phyloP scores from a whole-genome alignment of 2,888 invertebrate genomes.

The Oeneis ivallda region DNA sequence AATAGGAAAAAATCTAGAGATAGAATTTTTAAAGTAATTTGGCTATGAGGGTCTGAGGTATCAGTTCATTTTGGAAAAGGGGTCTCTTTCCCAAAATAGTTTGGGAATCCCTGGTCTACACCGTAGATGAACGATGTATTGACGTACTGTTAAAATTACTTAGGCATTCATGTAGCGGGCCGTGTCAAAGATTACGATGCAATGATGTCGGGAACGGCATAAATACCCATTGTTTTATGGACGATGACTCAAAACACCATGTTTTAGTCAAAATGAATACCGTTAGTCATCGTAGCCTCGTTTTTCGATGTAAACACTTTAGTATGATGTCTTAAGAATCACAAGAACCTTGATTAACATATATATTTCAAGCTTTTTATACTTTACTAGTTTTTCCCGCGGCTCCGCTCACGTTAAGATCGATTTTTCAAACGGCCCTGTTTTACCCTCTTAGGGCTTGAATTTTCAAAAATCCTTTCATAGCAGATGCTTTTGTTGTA shows the following conservation, averaged over 20 bases:
- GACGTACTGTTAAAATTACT: constrained; percentile 8
- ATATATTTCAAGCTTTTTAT: background rate
- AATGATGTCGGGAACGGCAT: constrained; percentile 45
- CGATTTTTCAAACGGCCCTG: no score
- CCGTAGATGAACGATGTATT: background rate
- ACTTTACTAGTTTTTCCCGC: no score
- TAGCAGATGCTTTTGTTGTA: no score
- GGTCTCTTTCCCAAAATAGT: no score
- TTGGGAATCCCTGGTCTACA: no score
- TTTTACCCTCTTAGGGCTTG: no score
- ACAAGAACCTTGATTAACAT: background rate
- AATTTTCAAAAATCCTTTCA: no score
- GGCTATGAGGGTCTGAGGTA: no score
- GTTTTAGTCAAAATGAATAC: constrained; percentile 23
- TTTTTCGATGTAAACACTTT: background rate
- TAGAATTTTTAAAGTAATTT: no score
- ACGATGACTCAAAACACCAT: constrained; percentile 22
- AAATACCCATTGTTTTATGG: constrained; percentile 46
- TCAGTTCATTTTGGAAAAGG: no score
- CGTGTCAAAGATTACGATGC: constrained; percentile 39
- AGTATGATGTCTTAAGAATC: background rate
- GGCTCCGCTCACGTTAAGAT: no score
- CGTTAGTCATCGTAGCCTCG: constrained; percentile 3
- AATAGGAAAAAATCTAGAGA: no score
- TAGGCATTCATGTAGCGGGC: constrained; percentile 20